phyloP scores from a whole-genome alignment of 2,797 vertebrate genomes.

The Periparus ater region DNA sequence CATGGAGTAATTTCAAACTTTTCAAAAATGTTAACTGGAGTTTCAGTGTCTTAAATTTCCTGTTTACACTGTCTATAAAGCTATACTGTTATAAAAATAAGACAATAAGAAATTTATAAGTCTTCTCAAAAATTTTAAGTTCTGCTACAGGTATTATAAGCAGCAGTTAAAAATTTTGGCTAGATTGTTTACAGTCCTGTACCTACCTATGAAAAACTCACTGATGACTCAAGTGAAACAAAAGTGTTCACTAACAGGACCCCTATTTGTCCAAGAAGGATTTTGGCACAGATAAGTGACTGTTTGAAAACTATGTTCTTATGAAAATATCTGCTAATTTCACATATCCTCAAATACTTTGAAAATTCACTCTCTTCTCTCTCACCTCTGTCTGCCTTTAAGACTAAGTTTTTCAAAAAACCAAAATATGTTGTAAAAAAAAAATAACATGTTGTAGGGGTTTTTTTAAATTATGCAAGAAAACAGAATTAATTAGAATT shows the following conservation, averaged over 20 bases:
- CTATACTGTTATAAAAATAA: background rate
- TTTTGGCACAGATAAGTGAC: background rate
- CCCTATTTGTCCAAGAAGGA: background rate
- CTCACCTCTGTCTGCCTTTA: background rate
- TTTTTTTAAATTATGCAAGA: accelerated
- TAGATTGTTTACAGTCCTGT: background rate
- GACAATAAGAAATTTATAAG: background rate
- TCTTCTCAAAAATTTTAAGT: background rate
- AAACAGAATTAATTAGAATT: background rate
- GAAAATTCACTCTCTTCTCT: background rate
- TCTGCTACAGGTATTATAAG: background rate
- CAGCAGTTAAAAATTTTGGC: background rate
- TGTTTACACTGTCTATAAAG: background rate
- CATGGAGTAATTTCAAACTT: background rate
- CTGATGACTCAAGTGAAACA: background rate
- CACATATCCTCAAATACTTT: background rate
- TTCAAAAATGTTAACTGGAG: background rate
- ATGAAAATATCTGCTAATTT: background rate
- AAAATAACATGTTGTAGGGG: accelerated
- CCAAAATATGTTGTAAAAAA: background rate
- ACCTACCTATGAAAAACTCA: background rate
- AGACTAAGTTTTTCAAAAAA: background rate
- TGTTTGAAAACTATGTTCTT: background rate
- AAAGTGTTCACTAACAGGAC: background rate
- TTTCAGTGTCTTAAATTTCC: background rate